Evolutionary conservation across 2,888 invertebrate genomes (phyloP).

Genomic region (Chamaedrilus cognettii): DNA sequence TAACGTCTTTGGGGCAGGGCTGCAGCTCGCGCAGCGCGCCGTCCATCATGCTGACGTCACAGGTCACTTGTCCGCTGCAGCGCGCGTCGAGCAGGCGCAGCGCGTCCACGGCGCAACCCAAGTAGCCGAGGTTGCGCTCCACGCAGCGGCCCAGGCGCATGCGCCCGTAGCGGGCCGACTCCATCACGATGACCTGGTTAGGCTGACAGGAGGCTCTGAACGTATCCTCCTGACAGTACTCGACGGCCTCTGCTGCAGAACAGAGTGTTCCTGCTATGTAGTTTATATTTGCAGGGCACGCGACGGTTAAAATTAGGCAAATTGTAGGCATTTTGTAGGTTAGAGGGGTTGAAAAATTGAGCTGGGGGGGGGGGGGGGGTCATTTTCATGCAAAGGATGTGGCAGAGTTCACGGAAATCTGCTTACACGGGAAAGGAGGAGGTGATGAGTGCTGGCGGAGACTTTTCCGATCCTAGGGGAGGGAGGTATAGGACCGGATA

Average conservation of each 20-base stretch:
- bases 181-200: constrained; percentile 17
- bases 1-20: constrained; percentile 25
- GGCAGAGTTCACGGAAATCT: too few species aligned
- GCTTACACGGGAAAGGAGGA: too few species aligned
- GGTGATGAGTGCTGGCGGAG: too few species aligned
- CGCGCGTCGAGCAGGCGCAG: constrained; percentile 14
- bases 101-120: constrained; percentile 21
- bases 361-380: too few species aligned
- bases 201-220: constrained; percentile 13
- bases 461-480: too few species aligned
- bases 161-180: constrained; percentile 22
- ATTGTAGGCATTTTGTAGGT: too few species aligned
- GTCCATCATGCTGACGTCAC: constrained; percentile 27
- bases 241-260: constrained; percentile 4
- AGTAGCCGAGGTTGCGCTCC: constrained; percentile 21
- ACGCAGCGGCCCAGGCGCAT: constrained; percentile 21
- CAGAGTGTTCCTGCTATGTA: too few species aligned
- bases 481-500: too few species aligned
- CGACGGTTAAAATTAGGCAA: too few species aligned
- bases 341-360: too few species aligned
- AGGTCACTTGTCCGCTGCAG: constrained; percentile 24
- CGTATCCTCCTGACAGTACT: constrained; percentile 28
- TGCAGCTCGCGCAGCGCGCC: constrained; percentile 8
- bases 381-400: too few species aligned
- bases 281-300: too few species aligned